These are phyloP conservation scores for Fulmarus glacialis DNA, from an alignment of 2,113 vertebrate genomes.

Conservation along the genomic window DNA sequence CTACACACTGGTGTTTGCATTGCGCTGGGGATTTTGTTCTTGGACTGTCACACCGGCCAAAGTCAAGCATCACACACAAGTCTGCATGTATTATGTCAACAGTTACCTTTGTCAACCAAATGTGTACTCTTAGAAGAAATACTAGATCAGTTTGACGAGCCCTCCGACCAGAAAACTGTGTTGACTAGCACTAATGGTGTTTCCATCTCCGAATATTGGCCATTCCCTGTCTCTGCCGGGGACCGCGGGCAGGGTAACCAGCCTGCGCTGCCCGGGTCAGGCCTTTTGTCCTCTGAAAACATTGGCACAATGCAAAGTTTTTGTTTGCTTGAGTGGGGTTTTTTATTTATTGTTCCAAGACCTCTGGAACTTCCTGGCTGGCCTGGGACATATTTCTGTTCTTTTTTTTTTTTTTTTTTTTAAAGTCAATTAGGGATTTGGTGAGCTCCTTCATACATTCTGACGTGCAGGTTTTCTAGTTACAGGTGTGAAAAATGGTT, in stretches of 20 bases:
- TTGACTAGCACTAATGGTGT: not conserved
- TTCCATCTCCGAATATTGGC: not conserved
- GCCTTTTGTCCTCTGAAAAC: not conserved
- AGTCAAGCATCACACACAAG: not conserved
- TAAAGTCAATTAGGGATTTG: not conserved
- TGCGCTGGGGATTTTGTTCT: not conserved
- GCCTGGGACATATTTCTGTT: conserved; percentile 1
- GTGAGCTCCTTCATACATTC: not conserved
- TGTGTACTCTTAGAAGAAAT: not conserved
- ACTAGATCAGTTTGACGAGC: conserved; percentile 18
- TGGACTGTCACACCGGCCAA: not conserved
- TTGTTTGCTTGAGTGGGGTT: not conserved
- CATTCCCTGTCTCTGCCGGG: not conserved
- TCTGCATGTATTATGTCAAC: conserved; percentile 16
- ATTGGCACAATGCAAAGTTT: not conserved
- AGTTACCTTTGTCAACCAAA: conserved; percentile 35
- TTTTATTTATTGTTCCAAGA: conserved; percentile 44
- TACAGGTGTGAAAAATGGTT: not conserved
- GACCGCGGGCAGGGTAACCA: not conserved
- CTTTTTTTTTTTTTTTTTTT: not conserved
- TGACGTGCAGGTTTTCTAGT: not conserved
- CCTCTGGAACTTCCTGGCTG: conserved; percentile 54
- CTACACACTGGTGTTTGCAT: not conserved
- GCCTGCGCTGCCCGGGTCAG: not conserved
- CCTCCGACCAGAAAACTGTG: not conserved